These are phyloP conservation scores for Gallinago jamesoni DNA, from an alignment of 2,113 vertebrate genomes.

Conservation along the genomic window DNA sequence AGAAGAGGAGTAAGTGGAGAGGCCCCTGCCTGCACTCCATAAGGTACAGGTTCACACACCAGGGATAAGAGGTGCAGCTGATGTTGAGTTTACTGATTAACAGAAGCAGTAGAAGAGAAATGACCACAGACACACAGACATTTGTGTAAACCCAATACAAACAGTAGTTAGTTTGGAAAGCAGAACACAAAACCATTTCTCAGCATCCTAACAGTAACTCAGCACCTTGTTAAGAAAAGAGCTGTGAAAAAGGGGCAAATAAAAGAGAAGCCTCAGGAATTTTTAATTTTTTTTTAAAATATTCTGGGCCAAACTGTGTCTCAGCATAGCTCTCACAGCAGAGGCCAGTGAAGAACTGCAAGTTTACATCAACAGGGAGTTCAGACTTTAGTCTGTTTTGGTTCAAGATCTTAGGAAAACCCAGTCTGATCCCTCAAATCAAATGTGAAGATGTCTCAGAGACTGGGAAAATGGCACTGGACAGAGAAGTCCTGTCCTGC, in stretches of 20 bases:
- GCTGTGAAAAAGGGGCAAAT: neutral
- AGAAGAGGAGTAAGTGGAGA: neutral
- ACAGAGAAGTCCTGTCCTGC: neutral
- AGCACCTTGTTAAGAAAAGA: neutral
- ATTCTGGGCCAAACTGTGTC: neutral
- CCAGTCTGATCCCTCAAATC: neutral
- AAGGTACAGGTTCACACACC: neutral
- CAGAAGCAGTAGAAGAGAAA: neutral
- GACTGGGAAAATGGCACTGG: neutral
- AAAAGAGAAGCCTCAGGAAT: neutral
- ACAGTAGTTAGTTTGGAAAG: constrained; percentile 25
- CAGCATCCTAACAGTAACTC: neutral
- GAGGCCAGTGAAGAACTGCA: neutral
- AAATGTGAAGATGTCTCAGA: neutral
- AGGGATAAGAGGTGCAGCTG: neutral
- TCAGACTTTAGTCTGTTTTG: neutral
- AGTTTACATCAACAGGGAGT: neutral
- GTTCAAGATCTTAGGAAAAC: neutral
- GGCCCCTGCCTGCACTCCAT: neutral
- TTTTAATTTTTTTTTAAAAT: neutral
- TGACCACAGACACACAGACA: neutral
- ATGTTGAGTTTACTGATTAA: neutral
- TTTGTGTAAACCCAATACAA: constrained; percentile 12
- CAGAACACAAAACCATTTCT: neutral
- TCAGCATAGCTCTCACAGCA: neutral